Conservation (phyloP, 2,113 vertebrate genomes). For the Embiotoca jacksoni region DNA sequence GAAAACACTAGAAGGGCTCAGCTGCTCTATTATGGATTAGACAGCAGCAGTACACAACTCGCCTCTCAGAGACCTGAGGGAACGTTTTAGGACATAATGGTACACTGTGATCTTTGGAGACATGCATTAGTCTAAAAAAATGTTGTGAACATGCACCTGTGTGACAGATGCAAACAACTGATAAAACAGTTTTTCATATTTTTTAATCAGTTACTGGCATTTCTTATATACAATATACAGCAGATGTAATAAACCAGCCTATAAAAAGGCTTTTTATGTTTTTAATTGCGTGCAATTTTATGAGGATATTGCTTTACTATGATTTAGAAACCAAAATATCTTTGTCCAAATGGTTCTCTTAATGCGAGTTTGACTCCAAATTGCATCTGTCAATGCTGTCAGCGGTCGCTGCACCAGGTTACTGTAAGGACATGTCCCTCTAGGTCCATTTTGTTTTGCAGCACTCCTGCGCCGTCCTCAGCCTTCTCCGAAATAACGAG, state of each 20-base stretch:
- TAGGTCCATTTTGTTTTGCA: slow-evolving; percentile 70
- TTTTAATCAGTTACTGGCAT: too few relatives aligned
- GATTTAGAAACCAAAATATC: slow-evolving; percentile 21
- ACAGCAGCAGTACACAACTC: slow-evolving; percentile 13
- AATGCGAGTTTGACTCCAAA: neutral
- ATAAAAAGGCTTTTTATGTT: slow-evolving; percentile 6
- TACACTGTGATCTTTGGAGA: slow-evolving; percentile 13
- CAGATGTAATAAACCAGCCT: neutral
- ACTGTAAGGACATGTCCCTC: slow-evolving; percentile 56
- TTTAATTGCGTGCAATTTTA: slow-evolving; percentile 11
- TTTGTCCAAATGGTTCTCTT: neutral
- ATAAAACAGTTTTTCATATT: neutral
- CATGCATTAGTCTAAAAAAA: neutral
- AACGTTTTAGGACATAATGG: slow-evolving; percentile 6
- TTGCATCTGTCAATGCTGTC: neutral
- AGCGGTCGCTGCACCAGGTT: slow-evolving; percentile 7
- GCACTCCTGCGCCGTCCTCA: slow-evolving; percentile 24
- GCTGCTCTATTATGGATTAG: slow-evolving; percentile 69
- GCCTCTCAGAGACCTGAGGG: slow-evolving; percentile 27
- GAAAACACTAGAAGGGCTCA: slow-evolving; percentile 48
- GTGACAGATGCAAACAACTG: neutral
- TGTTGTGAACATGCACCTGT: neutral
- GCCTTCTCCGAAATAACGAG: slow-evolving; percentile 72
- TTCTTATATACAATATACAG: neutral
- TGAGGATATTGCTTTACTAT: neutral